Evolutionary conservation across 2,113 vertebrate genomes (phyloP).

Genomic region (Centropristis striata): DNA sequence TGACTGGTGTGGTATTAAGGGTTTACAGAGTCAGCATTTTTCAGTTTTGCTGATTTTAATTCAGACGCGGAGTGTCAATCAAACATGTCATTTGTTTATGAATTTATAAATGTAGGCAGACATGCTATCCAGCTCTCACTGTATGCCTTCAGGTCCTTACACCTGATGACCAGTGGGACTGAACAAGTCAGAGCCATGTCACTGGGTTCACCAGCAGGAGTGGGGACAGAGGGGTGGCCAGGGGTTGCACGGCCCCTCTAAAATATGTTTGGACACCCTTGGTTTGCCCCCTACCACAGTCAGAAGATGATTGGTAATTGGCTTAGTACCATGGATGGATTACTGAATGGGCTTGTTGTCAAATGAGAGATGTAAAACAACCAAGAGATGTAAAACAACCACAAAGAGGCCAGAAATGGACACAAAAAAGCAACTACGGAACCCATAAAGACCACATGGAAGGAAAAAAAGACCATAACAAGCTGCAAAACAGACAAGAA

Average conservation of each 20-base stretch:
- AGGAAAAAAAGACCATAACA: too few species aligned
- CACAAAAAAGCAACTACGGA: too few species aligned
- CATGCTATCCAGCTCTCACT: background rate
- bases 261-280: background rate
- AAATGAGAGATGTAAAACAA: too few species aligned
- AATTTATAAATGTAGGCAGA: constrained; percentile 20
- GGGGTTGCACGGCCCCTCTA: background rate
- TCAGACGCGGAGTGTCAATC: constrained; percentile 4
- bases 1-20: constrained; percentile 24
- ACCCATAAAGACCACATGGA: too few species aligned
- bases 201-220: background rate
- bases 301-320: background rate
- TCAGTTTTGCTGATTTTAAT: constrained; percentile 22
- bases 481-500: too few species aligned
- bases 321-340: background rate
- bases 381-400: background rate
- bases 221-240: background rate
- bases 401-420: too few species aligned
- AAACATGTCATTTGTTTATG: too few species aligned
- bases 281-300: background rate
- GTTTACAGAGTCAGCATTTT: constrained; percentile 27
- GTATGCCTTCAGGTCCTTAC: background rate
- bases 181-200: background rate
- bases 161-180: background rate
- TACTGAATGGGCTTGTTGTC: background rate